Evolutionary conservation across 2,797 vertebrate genomes (phyloP).

Genomic region (Gymnodraco acuticeps): DNA sequence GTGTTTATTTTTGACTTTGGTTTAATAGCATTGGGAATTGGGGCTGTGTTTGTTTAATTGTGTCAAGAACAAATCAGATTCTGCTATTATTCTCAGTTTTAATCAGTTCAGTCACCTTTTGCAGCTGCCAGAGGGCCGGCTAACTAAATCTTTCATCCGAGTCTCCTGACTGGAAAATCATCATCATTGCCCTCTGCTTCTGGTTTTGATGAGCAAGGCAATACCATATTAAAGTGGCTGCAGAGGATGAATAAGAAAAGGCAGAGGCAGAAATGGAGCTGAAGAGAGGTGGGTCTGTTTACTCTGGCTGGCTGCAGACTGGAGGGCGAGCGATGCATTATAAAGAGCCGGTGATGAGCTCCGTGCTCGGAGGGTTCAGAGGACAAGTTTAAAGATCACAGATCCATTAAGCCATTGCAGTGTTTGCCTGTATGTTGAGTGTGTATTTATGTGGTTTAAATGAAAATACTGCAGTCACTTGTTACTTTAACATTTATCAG

Average conservation of each 20-base stretch:
- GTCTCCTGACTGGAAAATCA: slow-evolving; percentile 29
- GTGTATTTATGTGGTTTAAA: slow-evolving; percentile 38
- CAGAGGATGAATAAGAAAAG: slow-evolving; percentile 26
- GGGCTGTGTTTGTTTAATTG: slow-evolving; percentile 56
- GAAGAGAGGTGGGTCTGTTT: slow-evolving; percentile 55
- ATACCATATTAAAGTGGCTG: slow-evolving; percentile 30
- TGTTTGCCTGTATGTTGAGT: background rate
- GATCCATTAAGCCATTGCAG: slow-evolving; percentile 47
- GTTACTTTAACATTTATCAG: slow-evolving; percentile 17
- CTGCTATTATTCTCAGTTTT: slow-evolving; percentile 49
- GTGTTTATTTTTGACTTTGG: slow-evolving; percentile 60
- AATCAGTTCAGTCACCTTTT: slow-evolving; percentile 60
- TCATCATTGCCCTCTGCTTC: slow-evolving; percentile 23
- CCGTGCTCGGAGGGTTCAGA: slow-evolving; percentile 51
- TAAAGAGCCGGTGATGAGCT: slow-evolving; percentile 68
- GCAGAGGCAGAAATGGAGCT: slow-evolving; percentile 18
- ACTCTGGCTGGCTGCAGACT: slow-evolving; percentile 61
- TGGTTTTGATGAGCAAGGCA: slow-evolving; percentile 22
- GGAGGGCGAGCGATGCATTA: slow-evolving; percentile 60
- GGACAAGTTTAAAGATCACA: slow-evolving; percentile 63
- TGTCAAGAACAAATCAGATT: slow-evolving; percentile 58
- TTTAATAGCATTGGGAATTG: slow-evolving; percentile 58
- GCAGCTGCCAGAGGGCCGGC: slow-evolving; percentile 26
- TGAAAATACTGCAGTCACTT: slow-evolving; percentile 27
- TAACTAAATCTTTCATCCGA: slow-evolving; percentile 11